These are phyloP conservation scores for Clivina fossor DNA, from an alignment of 2,888 invertebrate genomes.

Conservation along the genomic window DNA sequence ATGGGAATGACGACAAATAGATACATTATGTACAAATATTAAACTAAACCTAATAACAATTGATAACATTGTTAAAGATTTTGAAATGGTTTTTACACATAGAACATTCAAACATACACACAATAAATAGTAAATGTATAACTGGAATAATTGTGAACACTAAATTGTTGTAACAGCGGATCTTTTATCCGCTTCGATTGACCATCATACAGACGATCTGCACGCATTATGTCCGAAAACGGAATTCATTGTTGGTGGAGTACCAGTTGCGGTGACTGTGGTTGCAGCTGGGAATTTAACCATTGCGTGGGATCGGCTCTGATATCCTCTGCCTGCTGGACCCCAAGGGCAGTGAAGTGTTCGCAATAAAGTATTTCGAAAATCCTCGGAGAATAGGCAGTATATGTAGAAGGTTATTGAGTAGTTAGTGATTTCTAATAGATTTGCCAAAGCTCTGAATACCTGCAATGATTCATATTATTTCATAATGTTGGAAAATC, in stretches of 20 bases:
- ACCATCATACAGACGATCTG: constrained; percentile 25
- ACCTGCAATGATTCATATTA: constrained; percentile 53
- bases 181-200: constrained; percentile 8
- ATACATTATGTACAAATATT: too few relatives aligned
- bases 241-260: constrained; percentile 25
- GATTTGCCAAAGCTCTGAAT: constrained; percentile 70
- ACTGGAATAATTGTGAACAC: too few relatives aligned
- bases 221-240: background rate
- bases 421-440: constrained; percentile 74
- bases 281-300: constrained; percentile 23
- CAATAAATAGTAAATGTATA: background rate
- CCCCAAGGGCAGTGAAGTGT: constrained; percentile 63
- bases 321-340: constrained; percentile 42
- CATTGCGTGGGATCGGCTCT: constrained; percentile 7
- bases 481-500: constrained; percentile 9
- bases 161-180: constrained; percentile 8
- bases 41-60: too few relatives aligned
- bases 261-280: constrained; percentile 20
- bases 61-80: too few relatives aligned
- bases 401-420: constrained; percentile 79
- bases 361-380: constrained; percentile 67
- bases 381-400: constrained; percentile 76
- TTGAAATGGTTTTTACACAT: too few relatives aligned
- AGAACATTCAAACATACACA: constrained; percentile 2
- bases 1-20: too few relatives aligned